Percentiles rank a stretch among this genome's conserved stretches.
Conservation (phyloP, 2,888 invertebrate genomes). For the Chrysolina haemoptera region DNA sequence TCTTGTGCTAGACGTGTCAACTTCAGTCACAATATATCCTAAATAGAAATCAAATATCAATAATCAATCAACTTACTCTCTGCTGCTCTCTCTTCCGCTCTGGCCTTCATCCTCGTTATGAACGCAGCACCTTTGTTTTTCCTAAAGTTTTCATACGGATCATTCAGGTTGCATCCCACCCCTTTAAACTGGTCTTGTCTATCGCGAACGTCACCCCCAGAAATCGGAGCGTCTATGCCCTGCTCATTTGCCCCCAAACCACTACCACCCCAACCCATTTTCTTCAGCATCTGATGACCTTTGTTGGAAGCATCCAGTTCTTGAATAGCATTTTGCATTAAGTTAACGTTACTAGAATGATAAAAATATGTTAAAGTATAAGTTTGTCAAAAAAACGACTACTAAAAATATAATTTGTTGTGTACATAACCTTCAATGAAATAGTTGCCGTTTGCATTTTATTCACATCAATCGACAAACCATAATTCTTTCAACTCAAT, state of each 20-base stretch:
- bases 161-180: conserved; percentile 92
- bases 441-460: too few relatives aligned
- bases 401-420: not conserved
- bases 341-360: conserved; percentile 53
- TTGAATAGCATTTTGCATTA: conserved; percentile 62
- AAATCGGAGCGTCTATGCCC: conserved; percentile 95
- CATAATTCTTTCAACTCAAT: too few relatives aligned
- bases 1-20: not conserved
- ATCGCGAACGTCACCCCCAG: conserved; percentile 92
- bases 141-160: conserved; percentile 97
- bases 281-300: conserved; percentile 96
- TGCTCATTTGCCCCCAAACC: conserved; percentile 96
- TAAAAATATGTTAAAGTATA: conserved; percentile 40
- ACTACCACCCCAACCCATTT: conserved; percentile 98
- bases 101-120: conserved; percentile 93
- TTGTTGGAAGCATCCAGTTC: conserved; percentile 92
- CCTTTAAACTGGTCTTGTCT: conserved; percentile 95
- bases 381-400: not conserved
- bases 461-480: too few relatives aligned
- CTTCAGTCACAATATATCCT: conserved; percentile 7
- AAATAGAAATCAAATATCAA: not conserved
- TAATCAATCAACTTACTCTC: conserved; percentile 65
- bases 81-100: conserved; percentile 82
- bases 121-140: conserved; percentile 97
- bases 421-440: too few relatives aligned